Conservation (phyloP, 2,888 invertebrate genomes). For the Strigamia transsilvanica region DNA sequence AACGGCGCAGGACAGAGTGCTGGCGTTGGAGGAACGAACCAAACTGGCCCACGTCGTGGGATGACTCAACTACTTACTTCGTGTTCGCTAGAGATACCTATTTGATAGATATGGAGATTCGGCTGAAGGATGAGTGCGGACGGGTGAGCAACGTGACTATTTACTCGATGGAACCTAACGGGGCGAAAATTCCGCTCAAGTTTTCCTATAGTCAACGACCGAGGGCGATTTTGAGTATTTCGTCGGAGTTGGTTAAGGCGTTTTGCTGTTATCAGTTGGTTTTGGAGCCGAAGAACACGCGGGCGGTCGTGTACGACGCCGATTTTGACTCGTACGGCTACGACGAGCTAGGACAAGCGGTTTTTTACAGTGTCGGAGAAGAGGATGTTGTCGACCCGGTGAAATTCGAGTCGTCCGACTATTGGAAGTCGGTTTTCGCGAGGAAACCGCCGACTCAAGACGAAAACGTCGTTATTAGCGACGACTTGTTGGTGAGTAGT, state of each 20-base stretch:
- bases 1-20: not conserved
- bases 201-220: too few relatives aligned
- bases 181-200: too few relatives aligned
- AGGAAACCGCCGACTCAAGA: too few relatives aligned
- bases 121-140: too few relatives aligned
- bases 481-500: too few relatives aligned
- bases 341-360: not conserved
- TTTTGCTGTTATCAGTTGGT: conserved; percentile 7
- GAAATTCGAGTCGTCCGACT: too few relatives aligned
- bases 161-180: too few relatives aligned
- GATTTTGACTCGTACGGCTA: not conserved
- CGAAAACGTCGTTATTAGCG: too few relatives aligned
- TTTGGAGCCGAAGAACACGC: not conserved
- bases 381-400: too few relatives aligned
- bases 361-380: not conserved
- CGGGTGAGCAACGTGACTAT: too few relatives aligned
- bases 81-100: not conserved
- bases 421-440: too few relatives aligned
- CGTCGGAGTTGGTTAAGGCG: not conserved
- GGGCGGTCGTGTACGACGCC: not conserved
- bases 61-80: not conserved
- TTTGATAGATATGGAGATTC: not conserved
- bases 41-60: not conserved
- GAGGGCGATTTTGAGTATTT: not conserved
- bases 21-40: not conserved